Conservation (phyloP, 1,140 invertebrate species). For the Drosophila rhopaloa region DNA sequence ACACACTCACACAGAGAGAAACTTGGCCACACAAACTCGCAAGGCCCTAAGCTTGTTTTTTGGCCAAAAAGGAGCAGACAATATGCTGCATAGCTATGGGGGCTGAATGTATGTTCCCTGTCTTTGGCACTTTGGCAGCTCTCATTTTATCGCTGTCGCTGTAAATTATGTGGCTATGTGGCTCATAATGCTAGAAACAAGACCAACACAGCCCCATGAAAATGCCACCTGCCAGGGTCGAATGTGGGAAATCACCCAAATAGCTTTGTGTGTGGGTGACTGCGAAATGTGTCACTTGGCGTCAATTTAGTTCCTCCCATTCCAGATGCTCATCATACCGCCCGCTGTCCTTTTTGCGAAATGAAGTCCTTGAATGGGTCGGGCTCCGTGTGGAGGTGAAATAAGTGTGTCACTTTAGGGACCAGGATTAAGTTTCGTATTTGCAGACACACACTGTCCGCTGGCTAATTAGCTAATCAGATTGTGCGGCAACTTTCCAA, state of each 20-base stretch:
- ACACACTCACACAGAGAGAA: conserved; percentile 13
- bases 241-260: conserved; percentile 32
- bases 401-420: conserved; percentile 53
- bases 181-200: conserved; percentile 50
- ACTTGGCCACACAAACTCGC: conserved; percentile 30
- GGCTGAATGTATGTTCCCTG: conserved; percentile 35
- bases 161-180: conserved; percentile 69
- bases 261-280: background rate
- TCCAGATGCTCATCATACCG: background rate
- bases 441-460: conserved; percentile 19
- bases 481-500: conserved; percentile 23
- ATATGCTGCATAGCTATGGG: conserved; percentile 73
- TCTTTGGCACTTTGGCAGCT: conserved; percentile 66
- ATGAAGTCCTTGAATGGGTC: conserved; percentile 46
- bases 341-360: conserved; percentile 32
- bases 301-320: conserved; percentile 33
- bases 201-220: conserved; percentile 26
- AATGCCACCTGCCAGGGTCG: conserved; percentile 43
- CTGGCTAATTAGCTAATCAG: conserved; percentile 67
- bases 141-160: conserved; percentile 64
- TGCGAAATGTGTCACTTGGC: conserved; percentile 49
- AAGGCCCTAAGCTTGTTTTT: conserved; percentile 10
- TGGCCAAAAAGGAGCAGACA: conserved; percentile 54
- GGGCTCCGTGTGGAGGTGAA: conserved; percentile 17
- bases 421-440: conserved; percentile 55